These are phyloP conservation scores for Austrolebias charrua DNA, from an alignment of 2,797 vertebrate genomes.

Conservation along the genomic window DNA sequence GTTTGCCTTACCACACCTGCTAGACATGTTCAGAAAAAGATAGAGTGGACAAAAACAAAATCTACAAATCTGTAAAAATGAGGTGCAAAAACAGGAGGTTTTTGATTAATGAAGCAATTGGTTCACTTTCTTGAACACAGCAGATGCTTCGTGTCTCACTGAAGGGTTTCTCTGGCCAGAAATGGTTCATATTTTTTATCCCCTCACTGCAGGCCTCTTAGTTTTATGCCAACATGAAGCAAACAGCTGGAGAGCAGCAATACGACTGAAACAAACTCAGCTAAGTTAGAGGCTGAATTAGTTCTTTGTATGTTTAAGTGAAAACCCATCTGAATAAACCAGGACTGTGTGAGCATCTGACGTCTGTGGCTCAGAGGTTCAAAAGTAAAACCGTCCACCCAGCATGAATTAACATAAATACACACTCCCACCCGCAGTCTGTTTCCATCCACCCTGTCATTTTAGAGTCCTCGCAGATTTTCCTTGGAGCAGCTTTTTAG, in stretches of 20 bases:
- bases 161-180: conserved; percentile 23
- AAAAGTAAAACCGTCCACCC: conserved; percentile 24
- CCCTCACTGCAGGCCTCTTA: conserved; percentile 9
- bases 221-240: conserved; percentile 38
- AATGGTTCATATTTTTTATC: conserved; percentile 16
- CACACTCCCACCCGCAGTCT: conserved; percentile 19
- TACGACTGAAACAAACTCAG: conserved; percentile 24
- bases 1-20: too few species aligned
- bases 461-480: conserved; percentile 48
- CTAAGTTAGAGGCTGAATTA: too few species aligned
- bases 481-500: conserved; percentile 29
- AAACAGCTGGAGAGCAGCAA: conserved; percentile 33
- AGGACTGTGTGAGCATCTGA: conserved; percentile 4
- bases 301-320: conserved; percentile 2
- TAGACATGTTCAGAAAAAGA: not conserved
- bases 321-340: conserved; percentile 17
- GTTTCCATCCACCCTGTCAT: conserved; percentile 60
- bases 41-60: not conserved
- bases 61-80: not conserved
- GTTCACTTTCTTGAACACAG: conserved; percentile 3
- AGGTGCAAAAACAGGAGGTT: conserved; percentile 2
- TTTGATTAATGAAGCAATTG: not conserved
- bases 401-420: conserved; percentile 28
- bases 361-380: conserved; percentile 44
- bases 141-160: conserved; percentile 9